A percentile compares a stretch with the other conserved stretches of the same genome.
phyloP scores from a whole-genome alignment of 1,140 invertebrate species.

The Scaptomyza montana region DNA sequence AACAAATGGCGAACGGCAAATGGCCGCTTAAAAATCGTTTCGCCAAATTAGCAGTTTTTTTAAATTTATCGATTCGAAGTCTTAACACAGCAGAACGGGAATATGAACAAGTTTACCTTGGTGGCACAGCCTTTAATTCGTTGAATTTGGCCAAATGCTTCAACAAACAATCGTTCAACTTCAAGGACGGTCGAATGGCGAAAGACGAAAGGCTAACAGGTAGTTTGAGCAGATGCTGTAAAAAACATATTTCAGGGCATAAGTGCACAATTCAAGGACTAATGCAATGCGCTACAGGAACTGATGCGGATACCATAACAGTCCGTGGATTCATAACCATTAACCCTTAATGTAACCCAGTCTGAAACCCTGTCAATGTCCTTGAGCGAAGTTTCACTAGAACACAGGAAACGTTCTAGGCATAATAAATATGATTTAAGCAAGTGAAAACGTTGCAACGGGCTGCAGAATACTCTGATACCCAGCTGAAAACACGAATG shows the following conservation, averaged over 20 bases:
- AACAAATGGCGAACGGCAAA: slow-evolving; percentile 20
- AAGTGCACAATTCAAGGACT: slow-evolving; percentile 72
- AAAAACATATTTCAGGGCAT: slow-evolving; percentile 54
- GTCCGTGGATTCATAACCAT: slow-evolving; percentile 45
- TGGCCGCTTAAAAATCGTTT: slow-evolving; percentile 13
- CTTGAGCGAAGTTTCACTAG: slow-evolving; percentile 26
- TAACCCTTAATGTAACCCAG: slow-evolving; percentile 60
- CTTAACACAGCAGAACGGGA: slow-evolving; percentile 1
- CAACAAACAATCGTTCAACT: slow-evolving; percentile 15
- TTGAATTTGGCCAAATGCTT: slow-evolving; percentile 38
- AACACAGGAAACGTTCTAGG: neutral
- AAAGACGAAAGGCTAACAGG: slow-evolving; percentile 59
- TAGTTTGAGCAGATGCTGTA: slow-evolving; percentile 55
- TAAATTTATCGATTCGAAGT: slow-evolving; percentile 53
- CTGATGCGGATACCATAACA: slow-evolving; percentile 39
- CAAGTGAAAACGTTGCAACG: neutral
- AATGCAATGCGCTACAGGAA: slow-evolving; percentile 46
- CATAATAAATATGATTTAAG: neutral
- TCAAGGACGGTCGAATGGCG: slow-evolving; percentile 65
- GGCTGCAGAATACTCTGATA: neutral
- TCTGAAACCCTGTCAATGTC: slow-evolving; percentile 25
- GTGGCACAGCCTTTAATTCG: slow-evolving; percentile 32
- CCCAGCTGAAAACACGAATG: too few species aligned
- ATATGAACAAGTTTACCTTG: slow-evolving; percentile 57
- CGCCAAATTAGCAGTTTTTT: slow-evolving; percentile 39